phyloP scores from a whole-genome alignment of 2,888 invertebrate genomes.

The Erpobdella octoculata region DNA sequence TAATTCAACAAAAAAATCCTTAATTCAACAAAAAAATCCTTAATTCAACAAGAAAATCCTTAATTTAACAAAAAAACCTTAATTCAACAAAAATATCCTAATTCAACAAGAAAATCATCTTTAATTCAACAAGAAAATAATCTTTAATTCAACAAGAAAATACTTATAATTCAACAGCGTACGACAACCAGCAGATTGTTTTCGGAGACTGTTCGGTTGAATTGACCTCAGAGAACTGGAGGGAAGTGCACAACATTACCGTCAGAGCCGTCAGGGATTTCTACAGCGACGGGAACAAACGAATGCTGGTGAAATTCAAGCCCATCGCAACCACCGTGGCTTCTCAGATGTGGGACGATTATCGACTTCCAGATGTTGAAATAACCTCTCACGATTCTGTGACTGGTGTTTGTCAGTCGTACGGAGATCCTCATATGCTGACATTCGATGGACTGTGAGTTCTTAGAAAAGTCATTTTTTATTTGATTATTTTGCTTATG shows the following conservation, averaged over 20 bases:
- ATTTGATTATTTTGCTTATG: no score
- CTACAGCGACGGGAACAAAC: slow-evolving; percentile 36
- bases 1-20: no score
- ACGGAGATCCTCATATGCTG: slow-evolving; percentile 36
- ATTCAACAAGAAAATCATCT: no score
- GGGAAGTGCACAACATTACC: slow-evolving; percentile 32
- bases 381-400: slow-evolving; percentile 31
- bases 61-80: no score
- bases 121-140: no score
- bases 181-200: slow-evolving; percentile 33
- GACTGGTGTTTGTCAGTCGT: slow-evolving; percentile 34
- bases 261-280: slow-evolving; percentile 38
- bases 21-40: no score
- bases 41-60: no score
- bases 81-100: no score
- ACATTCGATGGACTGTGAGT: slow-evolving; percentile 37
- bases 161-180: background rate
- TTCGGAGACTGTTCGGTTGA: slow-evolving; percentile 38
- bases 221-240: slow-evolving; percentile 35
- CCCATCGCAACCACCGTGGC: slow-evolving; percentile 35
- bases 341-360: slow-evolving; percentile 35
- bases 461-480: no score
- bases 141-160: no score
- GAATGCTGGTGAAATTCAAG: slow-evolving; percentile 33
- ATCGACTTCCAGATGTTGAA: slow-evolving; percentile 34